Evolutionary conservation across 2,113 vertebrate genomes (phyloP).

Genomic region (Anolis carolinensis): DNA sequence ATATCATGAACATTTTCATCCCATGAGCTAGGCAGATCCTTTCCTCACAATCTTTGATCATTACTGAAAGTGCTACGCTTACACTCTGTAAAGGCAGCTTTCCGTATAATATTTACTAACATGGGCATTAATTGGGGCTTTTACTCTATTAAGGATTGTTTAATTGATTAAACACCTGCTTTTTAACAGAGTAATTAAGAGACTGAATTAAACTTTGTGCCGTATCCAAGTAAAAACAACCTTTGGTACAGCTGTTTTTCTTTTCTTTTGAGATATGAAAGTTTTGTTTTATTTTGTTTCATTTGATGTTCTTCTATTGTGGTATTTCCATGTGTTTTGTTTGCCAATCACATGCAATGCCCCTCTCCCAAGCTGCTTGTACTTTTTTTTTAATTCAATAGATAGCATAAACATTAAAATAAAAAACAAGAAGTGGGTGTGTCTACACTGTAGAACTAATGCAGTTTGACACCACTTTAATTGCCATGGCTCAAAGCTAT

Average conservation of each 20-base stretch:
- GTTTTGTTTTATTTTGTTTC: no score
- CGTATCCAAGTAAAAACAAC: not conserved
- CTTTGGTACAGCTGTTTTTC: not conserved
- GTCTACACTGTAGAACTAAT: no score
- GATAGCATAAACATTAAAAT: not conserved
- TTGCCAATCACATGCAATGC: no score
- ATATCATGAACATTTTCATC: no score
- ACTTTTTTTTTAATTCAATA: not conserved
- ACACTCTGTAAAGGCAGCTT: not conserved
- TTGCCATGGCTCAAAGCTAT: no score
- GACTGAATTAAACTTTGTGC: not conserved
- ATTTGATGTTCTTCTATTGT: not conserved
- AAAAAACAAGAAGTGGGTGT: no score
- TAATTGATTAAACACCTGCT: slow-evolving; percentile 26
- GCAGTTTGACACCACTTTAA: no score
- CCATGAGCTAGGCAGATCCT: not conserved
- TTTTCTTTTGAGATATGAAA: no score
- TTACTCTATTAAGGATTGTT: slow-evolving; percentile 7
- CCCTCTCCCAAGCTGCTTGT: not conserved
- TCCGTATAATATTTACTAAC: slow-evolving; percentile 12
- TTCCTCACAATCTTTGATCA: not conserved
- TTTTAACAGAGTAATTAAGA: slow-evolving; percentile 14
- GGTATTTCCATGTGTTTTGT: not conserved
- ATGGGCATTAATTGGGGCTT: slow-evolving; percentile 12
- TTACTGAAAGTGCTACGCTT: not conserved